Evolutionary conservation across 1,140 invertebrate species (phyloP), one percentile per base, ranked within the genome.

Genomic region (Diprion similis): DNA sequence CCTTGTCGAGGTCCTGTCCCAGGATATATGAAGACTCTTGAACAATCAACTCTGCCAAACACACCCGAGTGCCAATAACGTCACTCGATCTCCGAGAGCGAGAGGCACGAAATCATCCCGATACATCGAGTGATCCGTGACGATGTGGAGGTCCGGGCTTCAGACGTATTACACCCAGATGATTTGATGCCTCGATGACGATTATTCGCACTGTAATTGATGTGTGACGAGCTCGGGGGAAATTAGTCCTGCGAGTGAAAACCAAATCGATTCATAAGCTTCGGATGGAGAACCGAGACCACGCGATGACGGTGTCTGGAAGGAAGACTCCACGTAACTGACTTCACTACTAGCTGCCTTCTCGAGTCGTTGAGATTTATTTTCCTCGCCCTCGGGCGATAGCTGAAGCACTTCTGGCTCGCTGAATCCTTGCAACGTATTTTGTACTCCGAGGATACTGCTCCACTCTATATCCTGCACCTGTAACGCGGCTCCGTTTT

Each of bases 41-140:
- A 59, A 59, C n/a, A 59, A 59, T 59, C 51, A 59, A 59, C 11
- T 59, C 51, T 59, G 51, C 9, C 51, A 59, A 59, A 59, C 51
- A 59, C 51, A 59, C 51, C 24, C 24, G 51, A 59, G 11, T 59
- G 51, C n/a, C 51, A 59, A 59, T 59, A 13, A 59, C n/a, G 51
- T 59, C 51, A 17, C 51, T 59, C n/a, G 11, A 13, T 59, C 11
- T 59, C 51, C 4, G 51, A 59, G 6, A 1, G 24, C 51, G 51
- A 17, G 51, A 9, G 9, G n/a, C 51, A 15, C 51, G 51, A n/a
- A n/a, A 59, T 59, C 4, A 15, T 59, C 51, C 11, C 51, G 51
- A 59, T 59, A 59, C 51, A 59, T 17, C 11, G 24, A 37, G 24
- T 37, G 24, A 37, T 37, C 24, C 2, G 24, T 37, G 24, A 37